A percentile compares a stretch with the other conserved stretches of the same genome.
Conservation (phyloP, 2,797 vertebrate species). For the Scolopax rusticola region DNA sequence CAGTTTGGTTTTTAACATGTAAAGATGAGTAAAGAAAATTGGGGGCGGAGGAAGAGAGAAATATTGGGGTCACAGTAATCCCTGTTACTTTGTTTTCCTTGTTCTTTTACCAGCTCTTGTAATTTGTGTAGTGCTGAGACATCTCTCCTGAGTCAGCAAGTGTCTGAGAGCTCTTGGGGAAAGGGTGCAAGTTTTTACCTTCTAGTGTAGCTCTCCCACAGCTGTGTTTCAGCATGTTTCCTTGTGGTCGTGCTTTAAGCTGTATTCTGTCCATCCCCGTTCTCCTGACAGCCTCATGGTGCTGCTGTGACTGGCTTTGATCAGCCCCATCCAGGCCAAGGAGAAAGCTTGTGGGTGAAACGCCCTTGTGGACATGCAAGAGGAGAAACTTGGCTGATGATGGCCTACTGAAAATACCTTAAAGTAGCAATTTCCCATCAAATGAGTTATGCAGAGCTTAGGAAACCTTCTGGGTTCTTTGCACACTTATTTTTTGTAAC, state of each 20-base stretch:
- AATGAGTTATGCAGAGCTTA: neutral
- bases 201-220: neutral
- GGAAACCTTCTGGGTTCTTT: neutral
- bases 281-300: neutral
- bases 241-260: neutral
- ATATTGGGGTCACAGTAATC: slow-evolving; percentile 34
- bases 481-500: neutral
- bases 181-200: neutral
- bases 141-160: neutral
- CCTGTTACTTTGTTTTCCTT: slow-evolving; percentile 25
- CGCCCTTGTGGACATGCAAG: neutral
- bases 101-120: neutral
- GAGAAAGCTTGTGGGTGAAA: neutral
- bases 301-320: neutral
- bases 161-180: neutral
- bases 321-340: neutral
- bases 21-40: slow-evolving; percentile 50
- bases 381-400: neutral
- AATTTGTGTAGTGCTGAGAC: neutral
- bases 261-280: neutral
- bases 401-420: neutral
- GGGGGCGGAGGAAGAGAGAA: slow-evolving; percentile 10
- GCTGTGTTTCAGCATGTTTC: neutral
- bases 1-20: slow-evolving; percentile 34
- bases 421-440: neutral